These are phyloP conservation scores for Oxygymnocypris stewartii DNA, from an alignment of 2,113 vertebrate species.

Conservation along the genomic window DNA sequence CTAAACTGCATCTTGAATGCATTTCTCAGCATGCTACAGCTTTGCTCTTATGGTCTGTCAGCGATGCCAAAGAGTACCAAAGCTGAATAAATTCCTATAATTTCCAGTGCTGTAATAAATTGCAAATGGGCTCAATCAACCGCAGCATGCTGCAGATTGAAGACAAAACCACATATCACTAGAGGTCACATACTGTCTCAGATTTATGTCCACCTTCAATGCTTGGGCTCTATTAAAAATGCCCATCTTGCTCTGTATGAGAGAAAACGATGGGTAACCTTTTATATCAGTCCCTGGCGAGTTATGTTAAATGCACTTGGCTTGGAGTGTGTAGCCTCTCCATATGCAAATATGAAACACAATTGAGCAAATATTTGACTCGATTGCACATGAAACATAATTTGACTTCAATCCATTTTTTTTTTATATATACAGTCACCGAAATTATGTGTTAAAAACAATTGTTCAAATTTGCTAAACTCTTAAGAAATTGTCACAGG, in stretches of 20 bases:
- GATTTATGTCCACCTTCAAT: background rate
- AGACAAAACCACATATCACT: background rate
- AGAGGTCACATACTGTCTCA: background rate
- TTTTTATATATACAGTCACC: too few species aligned
- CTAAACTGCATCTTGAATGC: background rate
- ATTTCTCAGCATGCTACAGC: background rate
- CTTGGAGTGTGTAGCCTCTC: background rate
- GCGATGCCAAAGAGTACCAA: background rate
- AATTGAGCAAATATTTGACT: background rate
- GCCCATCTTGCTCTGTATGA: constrained; percentile 7
- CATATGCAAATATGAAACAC: background rate
- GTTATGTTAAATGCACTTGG: constrained; percentile 14
- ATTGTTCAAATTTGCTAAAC: background rate
- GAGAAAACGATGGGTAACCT: constrained; percentile 7
- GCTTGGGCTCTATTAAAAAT: constrained; percentile 2
- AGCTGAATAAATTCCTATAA: background rate
- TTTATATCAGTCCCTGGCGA: background rate
- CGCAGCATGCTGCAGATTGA: background rate
- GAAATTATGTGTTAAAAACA: background rate
- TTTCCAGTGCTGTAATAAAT: constrained; percentile 6
- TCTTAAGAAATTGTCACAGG: background rate
- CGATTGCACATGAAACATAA: background rate
- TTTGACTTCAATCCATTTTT: background rate
- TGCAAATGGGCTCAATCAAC: background rate
- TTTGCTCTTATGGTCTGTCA: background rate